These are phyloP conservation scores for Danio aesculapii DNA, from an alignment of 2,797 vertebrate species.

Conservation along the genomic window DNA sequence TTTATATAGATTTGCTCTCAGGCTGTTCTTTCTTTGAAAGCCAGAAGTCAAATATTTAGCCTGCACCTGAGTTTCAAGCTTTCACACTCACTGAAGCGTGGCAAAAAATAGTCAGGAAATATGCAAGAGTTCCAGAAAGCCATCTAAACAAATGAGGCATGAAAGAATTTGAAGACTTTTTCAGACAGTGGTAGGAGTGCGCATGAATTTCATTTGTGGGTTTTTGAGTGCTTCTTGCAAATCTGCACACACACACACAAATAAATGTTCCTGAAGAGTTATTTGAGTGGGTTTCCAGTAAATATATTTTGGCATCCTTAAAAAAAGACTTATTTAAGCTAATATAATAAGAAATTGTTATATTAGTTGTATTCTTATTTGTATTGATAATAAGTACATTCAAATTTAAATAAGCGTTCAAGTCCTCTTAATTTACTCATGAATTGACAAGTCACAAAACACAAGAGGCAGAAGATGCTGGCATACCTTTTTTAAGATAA, in stretches of 20 bases:
- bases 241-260: background rate
- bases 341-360: no score
- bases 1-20: slow-evolving; percentile 23
- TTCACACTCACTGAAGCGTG: slow-evolving; percentile 21
- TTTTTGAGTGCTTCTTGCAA: slow-evolving; percentile 1
- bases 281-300: background rate
- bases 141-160: slow-evolving; percentile 39
- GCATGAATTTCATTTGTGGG: slow-evolving; percentile 19
- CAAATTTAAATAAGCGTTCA: no score
- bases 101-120: slow-evolving; percentile 8
- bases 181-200: background rate
- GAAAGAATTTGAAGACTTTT: slow-evolving; percentile 19
- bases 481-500: no score
- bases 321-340: no score
- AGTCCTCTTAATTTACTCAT: no score
- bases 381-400: no score
- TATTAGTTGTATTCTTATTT: no score
- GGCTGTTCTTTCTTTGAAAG: slow-evolving; percentile 5
- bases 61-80: slow-evolving; percentile 1
- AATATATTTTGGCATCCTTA: background rate
- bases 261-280: background rate
- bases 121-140: slow-evolving; percentile 31
- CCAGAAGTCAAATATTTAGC: slow-evolving; percentile 34
- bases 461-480: no score
- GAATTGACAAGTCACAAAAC: no score